Base-by-base conservation (phyloP, 2,888 invertebrate genomes). In the Mesoligia furuncula region DNA sequence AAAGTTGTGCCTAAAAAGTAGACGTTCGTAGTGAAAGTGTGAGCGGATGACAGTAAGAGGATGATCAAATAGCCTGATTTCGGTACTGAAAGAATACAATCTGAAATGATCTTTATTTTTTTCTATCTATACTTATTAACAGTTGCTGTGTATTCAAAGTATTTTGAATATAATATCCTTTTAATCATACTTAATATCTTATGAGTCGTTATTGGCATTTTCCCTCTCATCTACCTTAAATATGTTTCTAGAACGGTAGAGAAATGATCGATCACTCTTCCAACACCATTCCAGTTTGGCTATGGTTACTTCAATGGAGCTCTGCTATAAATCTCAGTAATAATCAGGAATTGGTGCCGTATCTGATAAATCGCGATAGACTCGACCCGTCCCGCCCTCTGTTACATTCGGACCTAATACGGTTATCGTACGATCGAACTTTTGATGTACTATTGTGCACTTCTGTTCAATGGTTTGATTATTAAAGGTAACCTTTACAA, bases 21-120 rank as follows among this genome's bases (percentile, higher is more conserved):
- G 59, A 54, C 51, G 15, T 77, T 69, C 42, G 59, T 6, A 51
- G 84, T 84, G 82, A 84, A 88, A 86, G 86, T 84, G n/a, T 20
- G 64, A 13, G 65, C 77, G 80, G 77, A 80, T 86, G 83, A 27
- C 20, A 62, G 72, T 71, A 77, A 77, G 65, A 77, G 59, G 64
- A 68, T 31, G 36, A 83, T 76, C 54, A 61, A 76, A 68, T 67
- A 27, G 11, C 8, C 54, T 64, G 36, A 64, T 51, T 69, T 64
- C 54, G 45, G 17, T 51, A 45, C 31, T 39, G n/a, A 8, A 67
- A 13, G 9, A 64, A 57, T 31, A 5, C 11, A n/a, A 27, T 51
- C 2, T 73, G n/a, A 42, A 20, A 15, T 57, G 2, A 31, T 24
- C 5, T 62, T 57, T 68, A 0, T 24, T 51, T n/a, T 48, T 0